Percentiles rank a stretch among this genome's conserved stretches.
These are phyloP conservation scores for Pachyramphus minor DNA, from an alignment of 2,113 vertebrate genomes.

Conservation along the genomic window DNA sequence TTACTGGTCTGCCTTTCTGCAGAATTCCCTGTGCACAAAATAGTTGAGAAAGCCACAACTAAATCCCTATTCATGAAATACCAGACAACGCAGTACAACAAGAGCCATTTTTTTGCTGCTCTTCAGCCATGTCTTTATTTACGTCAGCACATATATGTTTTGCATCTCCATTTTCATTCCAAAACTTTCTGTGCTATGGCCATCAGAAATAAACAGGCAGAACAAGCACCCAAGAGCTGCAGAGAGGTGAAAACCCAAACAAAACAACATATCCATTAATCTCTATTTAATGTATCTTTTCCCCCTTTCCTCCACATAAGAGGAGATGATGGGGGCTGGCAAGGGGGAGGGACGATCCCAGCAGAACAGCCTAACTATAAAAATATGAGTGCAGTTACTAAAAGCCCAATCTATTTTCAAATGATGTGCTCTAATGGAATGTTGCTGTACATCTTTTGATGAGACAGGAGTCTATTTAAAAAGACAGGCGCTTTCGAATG, in stretches of 20 bases:
- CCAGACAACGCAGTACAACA: background rate
- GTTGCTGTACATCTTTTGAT: slow-evolving; percentile 78
- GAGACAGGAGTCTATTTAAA: slow-evolving; percentile 78
- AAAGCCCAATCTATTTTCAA: slow-evolving; percentile 77
- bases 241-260: background rate
- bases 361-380: slow-evolving; percentile 55
- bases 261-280: slow-evolving; percentile 12
- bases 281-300: slow-evolving; percentile 26
- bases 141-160: rapidly evolving
- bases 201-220: background rate
- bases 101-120: background rate
- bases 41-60: background rate
- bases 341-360: slow-evolving; percentile 14
- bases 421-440: slow-evolving; percentile 78
- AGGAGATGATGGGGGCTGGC: background rate
- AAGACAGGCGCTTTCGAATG: slow-evolving; percentile 74
- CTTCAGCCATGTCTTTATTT: background rate
- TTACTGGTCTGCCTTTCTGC: background rate
- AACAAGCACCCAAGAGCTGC: background rate
- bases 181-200: background rate
- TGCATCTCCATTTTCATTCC: background rate
- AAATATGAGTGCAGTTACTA: slow-evolving; percentile 66
- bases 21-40: background rate
- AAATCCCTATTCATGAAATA: background rate
- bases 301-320: background rate